phyloP scores from a whole-genome alignment of 1,140 invertebrate genomes.

The Alviniconcha marisindica region DNA sequence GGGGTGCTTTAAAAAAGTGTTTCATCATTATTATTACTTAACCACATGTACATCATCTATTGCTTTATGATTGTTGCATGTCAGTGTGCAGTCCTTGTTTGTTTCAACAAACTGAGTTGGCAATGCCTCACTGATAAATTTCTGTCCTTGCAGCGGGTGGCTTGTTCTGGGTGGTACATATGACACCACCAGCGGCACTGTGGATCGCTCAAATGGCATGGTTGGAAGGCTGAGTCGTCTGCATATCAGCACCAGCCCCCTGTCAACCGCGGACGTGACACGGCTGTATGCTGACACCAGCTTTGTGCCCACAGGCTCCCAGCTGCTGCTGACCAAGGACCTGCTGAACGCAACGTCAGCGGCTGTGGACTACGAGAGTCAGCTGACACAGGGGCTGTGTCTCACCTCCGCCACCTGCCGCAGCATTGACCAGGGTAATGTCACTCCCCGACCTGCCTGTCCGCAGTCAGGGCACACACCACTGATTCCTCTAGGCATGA shows the following conservation, averaged over 20 bases:
- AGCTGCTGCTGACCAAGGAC: slow-evolving; percentile 22
- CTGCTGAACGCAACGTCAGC: slow-evolving; percentile 31
- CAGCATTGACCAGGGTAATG: slow-evolving; percentile 3
- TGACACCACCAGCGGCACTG: background rate
- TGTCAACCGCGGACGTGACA: slow-evolving; percentile 16
- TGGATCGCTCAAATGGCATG: slow-evolving; percentile 37
- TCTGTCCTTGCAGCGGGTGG: slow-evolving; percentile 38
- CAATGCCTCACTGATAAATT: too few species aligned
- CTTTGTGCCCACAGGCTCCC: slow-evolving; percentile 5
- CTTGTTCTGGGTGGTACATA: slow-evolving; percentile 38
- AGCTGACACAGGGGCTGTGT: slow-evolving; percentile 34
- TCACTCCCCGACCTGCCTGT: too few species aligned
- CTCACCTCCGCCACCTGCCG: background rate
- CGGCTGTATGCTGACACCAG: slow-evolving; percentile 19
- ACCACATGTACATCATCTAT: too few species aligned
- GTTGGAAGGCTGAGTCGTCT: slow-evolving; percentile 42
- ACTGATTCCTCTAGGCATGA: too few species aligned
- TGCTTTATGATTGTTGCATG: background rate
- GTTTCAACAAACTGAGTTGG: too few species aligned
- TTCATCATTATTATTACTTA: too few species aligned
- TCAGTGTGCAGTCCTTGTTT: background rate
- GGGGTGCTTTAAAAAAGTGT: too few species aligned
- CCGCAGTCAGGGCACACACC: too few species aligned
- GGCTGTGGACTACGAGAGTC: slow-evolving; percentile 41
- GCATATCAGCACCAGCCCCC: background rate